Base-by-base conservation (phyloP, 1,140 invertebrate species). In the Pseudomyrmex flavicornis region DNA sequence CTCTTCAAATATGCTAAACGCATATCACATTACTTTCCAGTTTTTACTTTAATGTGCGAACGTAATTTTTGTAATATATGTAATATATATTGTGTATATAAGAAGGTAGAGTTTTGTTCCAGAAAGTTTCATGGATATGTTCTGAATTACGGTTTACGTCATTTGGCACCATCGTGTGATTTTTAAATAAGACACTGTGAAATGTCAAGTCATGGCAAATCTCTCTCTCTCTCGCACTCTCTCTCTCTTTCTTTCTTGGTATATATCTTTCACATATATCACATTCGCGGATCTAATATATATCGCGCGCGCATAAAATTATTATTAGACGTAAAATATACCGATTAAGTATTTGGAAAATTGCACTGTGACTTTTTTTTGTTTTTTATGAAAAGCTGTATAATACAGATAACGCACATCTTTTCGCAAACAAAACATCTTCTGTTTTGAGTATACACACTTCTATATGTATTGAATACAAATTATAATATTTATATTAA, bases 101-200 rank as follows among this genome's bases (percentile, higher is more conserved):
- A 35, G 35, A 35, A 35, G 35, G 0, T 35, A 35, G 35, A 35
- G 35, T 35, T n/a, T 80, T 59, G 20, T 80, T 70, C 66, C 76
- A 50, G n/a, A 35, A 35, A 35, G 35, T 35, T 70, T 56, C 3
- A 70, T 61, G 56, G 76, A 80, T 80, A 80, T 80, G 66, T 80
- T 59, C 8, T 26, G 76, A 50, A 15, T 80, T 61, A 44, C 48
- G n/a, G 2, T 79, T 79, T 35, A 48, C 63, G 17, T 80, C 35
- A 80, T 80, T 80, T 80, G 76, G 76, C 76, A 80, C 66, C 66
- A 50, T 80, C 35, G 35, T 68, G 48, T 20, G 44, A 70, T 59
- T 76, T n/a, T 35, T 72, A 70, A 79, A 12, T 70, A 48, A 70
- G 22, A 80, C 44, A 56, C 48, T 68, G 9, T 50, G 22, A 68